phyloP scores from a whole-genome alignment of 2,888 invertebrate genomes.

The Habrosyne pyritoides region DNA sequence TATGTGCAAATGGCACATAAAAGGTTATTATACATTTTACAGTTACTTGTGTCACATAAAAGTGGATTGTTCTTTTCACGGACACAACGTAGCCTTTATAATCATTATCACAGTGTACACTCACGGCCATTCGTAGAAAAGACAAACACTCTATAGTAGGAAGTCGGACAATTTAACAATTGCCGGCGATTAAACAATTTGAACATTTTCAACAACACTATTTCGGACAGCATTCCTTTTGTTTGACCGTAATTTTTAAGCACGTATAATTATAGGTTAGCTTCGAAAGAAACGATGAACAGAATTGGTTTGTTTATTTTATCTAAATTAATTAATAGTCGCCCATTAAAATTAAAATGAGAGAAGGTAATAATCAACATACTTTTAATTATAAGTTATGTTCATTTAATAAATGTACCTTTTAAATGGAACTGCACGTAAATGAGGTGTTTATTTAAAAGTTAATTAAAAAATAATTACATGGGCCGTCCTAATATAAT shows the following conservation, averaged over 20 bases:
- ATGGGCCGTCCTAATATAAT: not conserved
- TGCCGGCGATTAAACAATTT: slow-evolving; percentile 66
- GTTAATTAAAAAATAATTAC: not conserved
- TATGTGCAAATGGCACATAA: slow-evolving; percentile 3
- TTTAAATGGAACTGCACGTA: not conserved
- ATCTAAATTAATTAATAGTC: not conserved
- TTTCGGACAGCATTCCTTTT: slow-evolving; percentile 22
- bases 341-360: not conserved
- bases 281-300: slow-evolving; percentile 3
- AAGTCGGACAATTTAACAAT: slow-evolving; percentile 51
- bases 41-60: slow-evolving; percentile 36
- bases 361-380: not conserved
- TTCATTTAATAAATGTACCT: not conserved
- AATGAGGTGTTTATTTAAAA: not conserved
- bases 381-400: not conserved
- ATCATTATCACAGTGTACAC: slow-evolving; percentile 22
- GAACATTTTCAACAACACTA: slow-evolving; percentile 41
- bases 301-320: not conserved
- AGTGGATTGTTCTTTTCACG: slow-evolving; percentile 19
- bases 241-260: not conserved
- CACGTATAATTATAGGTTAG: slow-evolving; percentile 6
- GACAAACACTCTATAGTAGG: slow-evolving; percentile 37
- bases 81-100: slow-evolving; percentile 28
- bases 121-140: slow-evolving; percentile 50
- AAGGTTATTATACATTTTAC: slow-evolving; percentile 16